Evolutionary conservation across 2,113 vertebrate genomes (phyloP), one percentile per base, ranked within the genome.

Genomic region (Hypomesus transpacificus): DNA sequence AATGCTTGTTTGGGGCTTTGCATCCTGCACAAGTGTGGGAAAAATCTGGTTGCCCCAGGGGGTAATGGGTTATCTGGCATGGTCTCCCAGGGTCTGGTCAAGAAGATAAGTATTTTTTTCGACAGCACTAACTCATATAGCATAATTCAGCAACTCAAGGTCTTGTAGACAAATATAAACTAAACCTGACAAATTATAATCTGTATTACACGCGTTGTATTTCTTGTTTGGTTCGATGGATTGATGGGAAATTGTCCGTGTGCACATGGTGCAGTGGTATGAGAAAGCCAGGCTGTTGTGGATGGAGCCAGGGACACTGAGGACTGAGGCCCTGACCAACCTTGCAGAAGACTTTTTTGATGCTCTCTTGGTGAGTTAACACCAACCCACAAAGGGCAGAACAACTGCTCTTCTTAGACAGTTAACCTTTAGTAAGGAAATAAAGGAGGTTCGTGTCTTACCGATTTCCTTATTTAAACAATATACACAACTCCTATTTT

Each of bases 221-320:
- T 58, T 58, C 7, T 58, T 58, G 18, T 22, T 14, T 59, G 57
- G 22, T 11, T 3, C 14, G 39, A 22, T 59, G 13, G 20, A 24
- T 59, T 59, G 39, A 59, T 59, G 57, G 20, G 8, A 59, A 59
- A 13, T 16, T 75, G 76, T 86, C 73, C 82, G 77, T 84, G 72
- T 92, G 90, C 90, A 98, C 94, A 94, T 99, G 94, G 85, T 92
- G 68, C 80, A 88, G 80, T 99, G 96, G 97, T 97, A 95, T 91
- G 94, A 94, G 87, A 96, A 94, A 85, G 87, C 92, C 69, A 93
- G 90, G 86, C 87, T 82, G n/a, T 85, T 97, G 82, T 91, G 96
- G 89, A 73, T 91, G 77, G 82, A 87, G 67, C 56, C 78, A 84
- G 91, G 91, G 84, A 82, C 77, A 50, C 81, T 85, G 60, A 95